A percentile compares a stretch with the other conserved stretches of the same genome.
phyloP scores from a whole-genome alignment of 2,888 invertebrate species.

The Oscheius onirici region DNA sequence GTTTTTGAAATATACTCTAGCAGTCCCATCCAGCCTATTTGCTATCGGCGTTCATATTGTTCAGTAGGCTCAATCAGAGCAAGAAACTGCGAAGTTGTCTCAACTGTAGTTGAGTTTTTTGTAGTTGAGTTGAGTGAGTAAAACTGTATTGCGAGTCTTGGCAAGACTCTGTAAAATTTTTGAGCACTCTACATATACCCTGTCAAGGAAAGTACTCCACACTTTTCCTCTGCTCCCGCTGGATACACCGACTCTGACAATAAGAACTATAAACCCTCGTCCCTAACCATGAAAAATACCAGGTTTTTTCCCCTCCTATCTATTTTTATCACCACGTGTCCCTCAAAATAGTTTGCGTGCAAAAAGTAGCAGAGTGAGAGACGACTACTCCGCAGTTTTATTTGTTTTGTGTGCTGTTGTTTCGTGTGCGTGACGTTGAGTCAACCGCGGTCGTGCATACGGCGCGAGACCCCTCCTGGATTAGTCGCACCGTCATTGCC shows the following conservation, averaged over 20 bases:
- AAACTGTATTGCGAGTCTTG: no score
- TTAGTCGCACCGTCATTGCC: conserved; percentile 17
- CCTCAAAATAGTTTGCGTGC: background rate
- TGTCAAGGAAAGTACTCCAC: no score
- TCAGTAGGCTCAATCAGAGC: no score
- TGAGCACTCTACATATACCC: no score
- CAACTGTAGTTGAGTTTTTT: no score
- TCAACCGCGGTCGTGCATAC: conserved; percentile 19
- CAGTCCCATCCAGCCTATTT: no score
- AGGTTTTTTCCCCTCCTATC: background rate
- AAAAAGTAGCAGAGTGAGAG: background rate
- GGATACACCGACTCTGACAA: no score
- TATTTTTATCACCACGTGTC: conserved; percentile 11
- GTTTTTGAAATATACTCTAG: background rate
- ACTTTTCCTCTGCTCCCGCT: no score
- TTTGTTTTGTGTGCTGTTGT: conserved; percentile 27
- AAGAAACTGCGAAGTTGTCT: no score
- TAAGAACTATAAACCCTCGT: background rate
- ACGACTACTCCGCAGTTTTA: conserved; percentile 5
- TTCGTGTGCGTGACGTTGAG: conserved; percentile 27
- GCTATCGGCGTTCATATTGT: no score
- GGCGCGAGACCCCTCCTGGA: conserved; percentile 11
- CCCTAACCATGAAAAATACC: background rate
- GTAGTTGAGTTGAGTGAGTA: no score
- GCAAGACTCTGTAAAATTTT: no score